Conservation (phyloP, 2,113 vertebrate genomes). For the Coracopsis vasa region DNA sequence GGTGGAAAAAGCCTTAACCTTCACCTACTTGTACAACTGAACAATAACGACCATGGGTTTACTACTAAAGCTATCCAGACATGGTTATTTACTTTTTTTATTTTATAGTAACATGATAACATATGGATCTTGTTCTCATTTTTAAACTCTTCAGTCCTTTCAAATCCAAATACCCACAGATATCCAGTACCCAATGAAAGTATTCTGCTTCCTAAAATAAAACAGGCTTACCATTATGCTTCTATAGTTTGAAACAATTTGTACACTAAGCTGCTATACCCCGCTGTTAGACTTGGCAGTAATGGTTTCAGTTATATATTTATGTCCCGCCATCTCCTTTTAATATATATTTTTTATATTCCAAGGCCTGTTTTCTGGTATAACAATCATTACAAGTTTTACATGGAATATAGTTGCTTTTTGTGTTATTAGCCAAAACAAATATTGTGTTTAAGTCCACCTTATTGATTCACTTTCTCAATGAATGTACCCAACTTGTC, state of each 20-base stretch:
- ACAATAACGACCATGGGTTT: accelerated
- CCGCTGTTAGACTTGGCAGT: constrained; percentile 53
- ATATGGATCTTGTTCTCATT: neutral
- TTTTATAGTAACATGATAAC: neutral
- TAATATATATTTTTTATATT: constrained; percentile 53
- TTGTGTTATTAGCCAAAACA: constrained; percentile 27
- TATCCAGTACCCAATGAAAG: constrained; percentile 5
- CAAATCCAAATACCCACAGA: constrained; percentile 12
- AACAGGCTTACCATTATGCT: neutral
- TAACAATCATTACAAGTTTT: constrained; percentile 54
- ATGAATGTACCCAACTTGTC: neutral
- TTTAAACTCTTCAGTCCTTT: neutral
- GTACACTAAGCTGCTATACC: constrained; percentile 24
- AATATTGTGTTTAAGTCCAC: constrained; percentile 53
- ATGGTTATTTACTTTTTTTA: neutral
- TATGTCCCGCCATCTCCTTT: constrained; percentile 57
- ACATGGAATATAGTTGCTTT: neutral
- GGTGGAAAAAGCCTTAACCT: neutral
- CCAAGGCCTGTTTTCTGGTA: constrained; percentile 31
- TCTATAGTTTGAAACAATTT: constrained; percentile 41
- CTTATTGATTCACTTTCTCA: constrained; percentile 37
- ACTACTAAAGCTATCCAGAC: neutral
- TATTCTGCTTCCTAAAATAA: constrained; percentile 18
- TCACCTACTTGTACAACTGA: neutral
- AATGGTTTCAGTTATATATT: constrained; percentile 31